These are phyloP conservation scores for Romanomermis culicivorax DNA, from an alignment of 2,888 invertebrate genomes.

Conservation along the genomic window DNA sequence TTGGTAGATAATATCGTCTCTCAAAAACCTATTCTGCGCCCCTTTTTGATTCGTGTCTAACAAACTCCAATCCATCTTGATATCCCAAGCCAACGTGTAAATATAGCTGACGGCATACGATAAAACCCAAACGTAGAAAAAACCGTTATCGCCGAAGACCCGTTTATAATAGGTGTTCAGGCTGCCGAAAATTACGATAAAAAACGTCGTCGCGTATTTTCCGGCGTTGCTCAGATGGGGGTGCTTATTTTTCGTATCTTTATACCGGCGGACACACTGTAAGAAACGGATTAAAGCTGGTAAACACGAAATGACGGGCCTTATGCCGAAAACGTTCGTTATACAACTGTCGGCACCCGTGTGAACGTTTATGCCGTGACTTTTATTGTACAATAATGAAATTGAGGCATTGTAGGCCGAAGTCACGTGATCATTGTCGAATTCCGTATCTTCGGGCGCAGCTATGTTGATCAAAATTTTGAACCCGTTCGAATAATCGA, in stretches of 20 bases:
- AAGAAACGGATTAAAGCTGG: conserved; percentile 96
- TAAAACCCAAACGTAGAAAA: conserved; percentile 50
- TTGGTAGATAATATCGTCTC: conserved; percentile 28
- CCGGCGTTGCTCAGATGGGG: conserved; percentile 82
- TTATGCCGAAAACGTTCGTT: conserved; percentile 48
- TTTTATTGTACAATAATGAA: not conserved
- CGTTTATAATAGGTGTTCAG: conserved; percentile 17
- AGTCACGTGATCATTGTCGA: not conserved
- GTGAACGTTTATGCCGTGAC: conserved; percentile 18
- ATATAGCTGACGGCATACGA: conserved; percentile 56
- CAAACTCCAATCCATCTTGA: conserved; percentile 97
- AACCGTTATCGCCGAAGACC: conserved; percentile 12
- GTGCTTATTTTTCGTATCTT: conserved; percentile 74
- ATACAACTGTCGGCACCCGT: conserved; percentile 38
- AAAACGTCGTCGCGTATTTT: conserved; percentile 89
- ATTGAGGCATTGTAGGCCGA: not conserved
- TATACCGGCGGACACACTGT: conserved; percentile 79
- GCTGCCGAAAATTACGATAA: conserved; percentile 55
- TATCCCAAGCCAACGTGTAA: conserved; percentile 92
- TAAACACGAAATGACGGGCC: conserved; percentile 65
- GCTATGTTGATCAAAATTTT: not conserved
- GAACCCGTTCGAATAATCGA: conserved; percentile 20
- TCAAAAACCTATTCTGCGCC: conserved; percentile 47
- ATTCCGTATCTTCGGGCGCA: not conserved
- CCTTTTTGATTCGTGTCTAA: conserved; percentile 45